phyloP scores from a whole-genome alignment of 2,888 invertebrate genomes.

The Cryptus armator region DNA sequence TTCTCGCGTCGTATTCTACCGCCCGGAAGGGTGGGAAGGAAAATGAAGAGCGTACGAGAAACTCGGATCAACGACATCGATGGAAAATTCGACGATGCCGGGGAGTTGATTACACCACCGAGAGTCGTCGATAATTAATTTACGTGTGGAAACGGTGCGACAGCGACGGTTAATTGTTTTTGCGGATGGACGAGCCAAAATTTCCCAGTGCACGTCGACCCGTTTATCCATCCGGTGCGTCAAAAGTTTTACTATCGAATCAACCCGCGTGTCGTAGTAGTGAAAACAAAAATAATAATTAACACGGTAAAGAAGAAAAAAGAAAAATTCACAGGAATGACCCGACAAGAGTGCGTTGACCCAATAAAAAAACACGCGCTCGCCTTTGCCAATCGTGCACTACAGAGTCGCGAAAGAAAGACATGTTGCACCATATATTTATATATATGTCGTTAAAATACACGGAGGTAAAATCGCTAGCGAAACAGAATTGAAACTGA shows the following conservation, averaged over 20 bases:
- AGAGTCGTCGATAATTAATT: conserved; percentile 42
- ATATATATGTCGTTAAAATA: neutral
- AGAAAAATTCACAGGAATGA: conserved; percentile 1
- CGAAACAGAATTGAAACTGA: conserved; percentile 16
- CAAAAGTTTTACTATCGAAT: neutral
- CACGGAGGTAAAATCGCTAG: neutral
- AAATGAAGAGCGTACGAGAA: conserved; percentile 27
- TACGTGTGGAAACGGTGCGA: neutral
- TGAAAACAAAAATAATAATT: conserved; percentile 2
- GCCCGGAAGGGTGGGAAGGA: conserved; percentile 1
- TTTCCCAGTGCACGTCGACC: conserved; percentile 7
- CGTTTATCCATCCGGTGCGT: neutral
- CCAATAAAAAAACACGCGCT: conserved; percentile 7
- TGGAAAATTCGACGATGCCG: conserved; percentile 38
- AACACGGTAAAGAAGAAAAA: neutral
- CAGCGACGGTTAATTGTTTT: conserved; percentile 21
- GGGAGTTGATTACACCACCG: conserved; percentile 34
- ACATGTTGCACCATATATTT: neutral
- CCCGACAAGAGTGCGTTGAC: conserved; percentile 12
- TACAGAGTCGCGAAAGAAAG: neutral
- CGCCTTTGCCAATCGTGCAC: neutral
- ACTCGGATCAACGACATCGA: conserved; percentile 32
- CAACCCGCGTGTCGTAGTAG: neutral
- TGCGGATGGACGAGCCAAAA: conserved; percentile 5
- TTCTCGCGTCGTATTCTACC: conserved; percentile 11